Evolutionary conservation across 2,113 vertebrate genomes (phyloP), one percentile per base, ranked within the genome.

Genomic region (human): DNA sequence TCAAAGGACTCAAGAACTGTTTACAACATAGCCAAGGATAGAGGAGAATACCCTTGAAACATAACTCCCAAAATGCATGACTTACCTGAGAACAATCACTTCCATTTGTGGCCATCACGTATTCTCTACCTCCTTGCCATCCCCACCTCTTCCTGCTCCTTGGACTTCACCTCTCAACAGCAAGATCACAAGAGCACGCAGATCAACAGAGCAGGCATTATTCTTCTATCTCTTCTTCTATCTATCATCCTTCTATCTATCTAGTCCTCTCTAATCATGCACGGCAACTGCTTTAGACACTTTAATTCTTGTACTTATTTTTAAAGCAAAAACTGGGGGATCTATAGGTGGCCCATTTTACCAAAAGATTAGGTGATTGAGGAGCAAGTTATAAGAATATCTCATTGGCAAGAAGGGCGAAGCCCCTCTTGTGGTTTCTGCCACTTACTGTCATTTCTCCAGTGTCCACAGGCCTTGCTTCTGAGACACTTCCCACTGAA

Each of bases 301-400:
- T 70, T 93, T 96, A 73, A 72, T 93, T 89, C 27, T 81, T 64
- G 20, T 17, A 75, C 13, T 92, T 83, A 90, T 45, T 95, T 94
- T 90, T 90, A 40, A 90, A 88, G 32, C 38, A 93, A 95, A 81
- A 84, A 66, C 18, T 82, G 48, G 79, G 90, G 27, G 64, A 91
- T 43, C 10, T 79, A 52, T 6, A 93, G 40, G 20, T 90, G 8
- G n/a, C 52, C 61, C 76, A 70, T n/a, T 92, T 95, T 66, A 94
- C 83, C 32, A 87, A 82, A 22, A 66, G 9, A 90, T 83, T 11
- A 92, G 20, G n/a, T 90, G 30, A 90, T 13, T 61, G 38, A 59
- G 45, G 23, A 92, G 22, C 16, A 57, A 59, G 50, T 92, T 61
- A 66, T 64, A 75, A 40, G 25, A 87, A 5, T 75, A 80, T 84